Evolutionary conservation across 2,797 vertebrate species (phyloP), one percentile per base, ranked within the genome.

Genomic region (Cossypha niveicapilla): DNA sequence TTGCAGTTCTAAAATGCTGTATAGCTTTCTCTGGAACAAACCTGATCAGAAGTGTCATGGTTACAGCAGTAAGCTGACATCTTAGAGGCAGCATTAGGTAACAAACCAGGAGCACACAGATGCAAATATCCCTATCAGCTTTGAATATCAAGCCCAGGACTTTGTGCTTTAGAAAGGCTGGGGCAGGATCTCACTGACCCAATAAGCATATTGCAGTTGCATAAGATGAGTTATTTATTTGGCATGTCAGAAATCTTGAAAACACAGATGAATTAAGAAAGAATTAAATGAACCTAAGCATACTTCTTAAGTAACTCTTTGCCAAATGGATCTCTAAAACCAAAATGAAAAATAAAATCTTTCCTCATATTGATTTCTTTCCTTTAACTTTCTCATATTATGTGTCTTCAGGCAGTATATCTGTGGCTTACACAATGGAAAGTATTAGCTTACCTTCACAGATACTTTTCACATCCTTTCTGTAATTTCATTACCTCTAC

Each of bases 401-500:
- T 93, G 70, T 94, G 86, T 86, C 94, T 92, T 94, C 73, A 78
- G 93, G 60, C 90, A 95, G 94, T 95, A 84, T 88, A 96, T 92
- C 94, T 93, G 79, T 62, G 32, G 80, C 79, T 93, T 94, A 56
- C 83, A 96, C 93, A 96, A 96, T 92, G 92, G 94, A 96, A 96
- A 95, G 93, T 95, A 96, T 96, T 92, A 90, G 51, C 50, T 96
- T 96, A 96, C 95, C 88, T 93, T 94, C 80, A 62, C 76, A 96
- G 95, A 96, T 96, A 94, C 86, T 96, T 96, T 95, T 96, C 95
- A 96, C 94, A 96, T 96, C 94, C 94, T 95, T 95, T 92, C 94
- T 94, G 93, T 96, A 96, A 96, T 96, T 95, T 94, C 92, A 96
- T 96, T 96, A 96, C 93, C 93, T 94, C 90, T 73, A 8, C 77